Evolutionary conservation across 2,113 vertebrate genomes (phyloP), one percentile per base, ranked within the genome.

Genomic region (Leiothrix lutea): DNA sequence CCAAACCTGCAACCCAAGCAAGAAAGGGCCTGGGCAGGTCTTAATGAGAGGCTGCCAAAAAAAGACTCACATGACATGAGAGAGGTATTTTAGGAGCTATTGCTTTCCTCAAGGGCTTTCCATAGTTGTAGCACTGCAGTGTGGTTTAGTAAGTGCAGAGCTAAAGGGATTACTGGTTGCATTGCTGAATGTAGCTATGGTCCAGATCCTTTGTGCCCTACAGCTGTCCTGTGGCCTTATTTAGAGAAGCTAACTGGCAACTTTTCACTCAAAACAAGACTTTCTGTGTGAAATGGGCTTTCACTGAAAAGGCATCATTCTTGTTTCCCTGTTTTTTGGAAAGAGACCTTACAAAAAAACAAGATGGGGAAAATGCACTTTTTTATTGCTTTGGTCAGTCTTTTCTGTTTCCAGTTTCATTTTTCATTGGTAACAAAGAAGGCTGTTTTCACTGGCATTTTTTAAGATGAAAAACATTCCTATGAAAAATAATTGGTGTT

Each of bases 401-500:
- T 83, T 91, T 73, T 75, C 53, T 81, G 33, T 38, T 94, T 83
- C 84, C 38, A 62, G 60, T 61, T 89, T 91, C 33, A 44, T 82
- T 90, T 71, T 92, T 90, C 56, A 58, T 28, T 80, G 64, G 70
- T 75, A 84, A 91, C 48, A 87, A 67, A 80, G 19, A 14, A 16
- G 12, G 24, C 51, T 69, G 35, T 73, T 96, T 95, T 72, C 80
- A 54, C 26, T 38, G 53, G 18, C 26, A 61, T 78, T 87, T 92
- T 86, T 94, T 53, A 61, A 82, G 31, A 78, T 56, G 23, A 83
- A 88, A 95, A 75, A 71, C 74, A 53, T 25, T 50, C 23, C 66
- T 31, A 11, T 64, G 83, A 75, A 95, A 95, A 94, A 91, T 94
- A 95, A 95, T 89, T 82, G 83, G 48, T 73, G 60, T 58, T 94